Base-by-base conservation (phyloP, 2,888 invertebrate genomes). In the Mantis religiosa region DNA sequence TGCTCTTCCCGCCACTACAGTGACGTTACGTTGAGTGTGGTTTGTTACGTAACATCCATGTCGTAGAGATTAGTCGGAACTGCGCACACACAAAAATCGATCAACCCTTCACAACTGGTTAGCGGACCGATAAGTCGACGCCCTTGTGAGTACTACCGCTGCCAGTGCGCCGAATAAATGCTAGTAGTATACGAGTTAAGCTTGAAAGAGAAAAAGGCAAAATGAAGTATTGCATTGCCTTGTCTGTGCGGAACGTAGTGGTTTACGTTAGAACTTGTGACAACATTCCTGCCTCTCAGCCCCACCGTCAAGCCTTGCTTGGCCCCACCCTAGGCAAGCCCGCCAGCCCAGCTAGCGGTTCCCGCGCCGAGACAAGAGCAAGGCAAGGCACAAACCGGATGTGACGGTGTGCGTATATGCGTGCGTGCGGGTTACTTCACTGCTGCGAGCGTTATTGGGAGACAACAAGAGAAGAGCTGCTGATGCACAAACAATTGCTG, bases 1-100 rank as follows among this genome's bases (percentile, higher is more conserved):
- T 34, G 28, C 28, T 85, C 85, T 85, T 47, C 85, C 85, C 85
- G 85, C 47, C 54, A 47, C 9, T 34, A n/a, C 54, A 85, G 54
- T 71, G 28, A 54, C 28, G n/a, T 47, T 28, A 71, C 85, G 85
- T 47, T 27, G 47, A 28, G 85, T 54, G 47, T 85, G 54, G 41
- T 85, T 28, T 41, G 85, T 27, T 54, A 71, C 85, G 14, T n/a
- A 71, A 71, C 25, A 25, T 85, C 27, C 85, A n/a, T 27, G 28
- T 47, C 47, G 85, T 41, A 28, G 85, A 85, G 85, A 85, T 47
- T 47, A 47, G 85, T 85, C 34, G 47, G 85, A 54, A 85, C 85
- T 85, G 85, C 85, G 85, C 85, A 85, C 85, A 85, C 85, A 85
- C 41, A 54, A 47, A 85, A 85, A 28, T 85, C 85, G 85, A 85